A percentile compares a stretch with the other conserved stretches of the same genome.
Conservation (phyloP, 2,113 vertebrate genomes). For the Psittacula cyanocephala region DNA sequence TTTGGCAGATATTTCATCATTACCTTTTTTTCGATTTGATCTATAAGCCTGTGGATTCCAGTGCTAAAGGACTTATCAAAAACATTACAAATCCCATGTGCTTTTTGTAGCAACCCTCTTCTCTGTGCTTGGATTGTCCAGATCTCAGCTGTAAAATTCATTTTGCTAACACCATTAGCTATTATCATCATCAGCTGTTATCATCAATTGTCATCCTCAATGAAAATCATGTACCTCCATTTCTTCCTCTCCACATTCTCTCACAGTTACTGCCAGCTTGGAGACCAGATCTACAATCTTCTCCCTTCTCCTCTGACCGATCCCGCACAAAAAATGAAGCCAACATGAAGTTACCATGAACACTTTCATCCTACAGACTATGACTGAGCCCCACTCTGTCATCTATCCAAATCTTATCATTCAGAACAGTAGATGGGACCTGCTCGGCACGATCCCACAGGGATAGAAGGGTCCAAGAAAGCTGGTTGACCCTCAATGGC, state of each 20-base stretch:
- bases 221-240: not conserved
- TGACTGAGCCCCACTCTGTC: not conserved
- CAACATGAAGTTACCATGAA: not conserved
- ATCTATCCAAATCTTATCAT: not conserved
- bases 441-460: not conserved
- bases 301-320: not conserved
- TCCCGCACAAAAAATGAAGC: not conserved
- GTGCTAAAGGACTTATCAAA: not conserved
- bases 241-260: not conserved
- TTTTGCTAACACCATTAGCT: not conserved
- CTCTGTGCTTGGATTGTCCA: not conserved
- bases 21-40: not conserved
- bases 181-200: not conserved
- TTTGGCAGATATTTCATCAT: not conserved
- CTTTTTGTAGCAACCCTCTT: not conserved
- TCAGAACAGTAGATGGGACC: not conserved
- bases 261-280: not conserved
- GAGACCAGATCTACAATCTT: not conserved
- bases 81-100: not conserved
- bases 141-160: not conserved
- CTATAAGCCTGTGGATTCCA: not conserved
- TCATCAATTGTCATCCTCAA: not conserved
- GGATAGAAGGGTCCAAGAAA: not conserved
- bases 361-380: not conserved
- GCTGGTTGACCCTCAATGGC: not conserved